Evolutionary conservation across 2,888 invertebrate species (phyloP), one percentile per base, ranked within the genome.

Genomic region (Nymphalis urticae): DNA sequence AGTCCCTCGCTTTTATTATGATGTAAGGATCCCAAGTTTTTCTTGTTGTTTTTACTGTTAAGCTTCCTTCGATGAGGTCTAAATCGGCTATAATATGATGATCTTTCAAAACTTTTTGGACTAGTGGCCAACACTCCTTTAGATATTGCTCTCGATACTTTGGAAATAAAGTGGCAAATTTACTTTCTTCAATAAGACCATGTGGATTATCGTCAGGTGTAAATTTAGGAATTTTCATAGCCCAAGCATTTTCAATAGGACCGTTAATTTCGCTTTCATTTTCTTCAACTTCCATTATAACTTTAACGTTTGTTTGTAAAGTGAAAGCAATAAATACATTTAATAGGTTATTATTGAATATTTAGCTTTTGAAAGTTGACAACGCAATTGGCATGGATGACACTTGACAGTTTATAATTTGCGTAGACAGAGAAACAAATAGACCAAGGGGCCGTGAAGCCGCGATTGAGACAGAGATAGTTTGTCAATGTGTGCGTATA

Each of bases 21-120:
- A 98, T 97, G 78, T 97, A 99, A 0, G 99, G 99, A 92, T 99
- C 99, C 98, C 98, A 99, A 0, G 99, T 99, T 93, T 99, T 98
- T 65, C 97, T 93, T 0, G 98, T 98, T 0, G 99, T 99, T 85
- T 94, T 94, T 0, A 99, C 99, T 0, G 96, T 95, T 96, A 99
- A 97, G 79, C 97, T 98, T 54, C 99, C 96, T 93, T 99, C 98
- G 7, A 98, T 94, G 2, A 98, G 93, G 90, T 99, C 99, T 73
- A 99, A 89, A 80, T 98, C 98, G 0, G 97, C 97, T 79, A 96
- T 95, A 13, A 99, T 87, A 75, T 95, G 94, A 85, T 97, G 95
- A 78, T 97, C 97, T 47, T 93, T 93, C 24, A 99, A 87, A 0
- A 95, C 94, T 88, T 98, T 98, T 82, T 98, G 95, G 0, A 99